Conservation (phyloP, 2,113 vertebrate genomes). For the Cochlearius cochlearius region DNA sequence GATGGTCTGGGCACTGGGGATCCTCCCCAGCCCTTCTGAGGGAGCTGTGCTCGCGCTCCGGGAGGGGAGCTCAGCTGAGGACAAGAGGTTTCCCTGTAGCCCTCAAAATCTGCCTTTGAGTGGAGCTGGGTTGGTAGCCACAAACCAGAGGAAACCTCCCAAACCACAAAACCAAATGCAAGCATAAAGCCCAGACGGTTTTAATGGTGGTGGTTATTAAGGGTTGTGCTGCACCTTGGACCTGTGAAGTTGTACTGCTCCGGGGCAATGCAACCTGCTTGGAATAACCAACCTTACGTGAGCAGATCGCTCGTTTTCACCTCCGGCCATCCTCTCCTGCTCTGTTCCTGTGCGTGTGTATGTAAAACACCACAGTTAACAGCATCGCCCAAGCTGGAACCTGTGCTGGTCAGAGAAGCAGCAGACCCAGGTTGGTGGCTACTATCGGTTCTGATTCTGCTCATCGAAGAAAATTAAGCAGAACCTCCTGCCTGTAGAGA, state of each 20-base stretch:
- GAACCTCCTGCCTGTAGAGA: background rate
- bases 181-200: background rate
- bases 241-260: background rate
- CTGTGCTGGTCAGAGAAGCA: background rate
- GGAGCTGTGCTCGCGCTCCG: background rate
- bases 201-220: background rate
- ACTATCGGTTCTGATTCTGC: background rate
- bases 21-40: background rate
- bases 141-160: conserved; percentile 28
- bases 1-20: background rate
- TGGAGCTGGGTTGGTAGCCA: background rate
- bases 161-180: background rate
- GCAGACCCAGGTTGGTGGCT: background rate
- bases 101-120: background rate
- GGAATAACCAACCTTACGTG: background rate
- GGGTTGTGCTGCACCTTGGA: background rate
- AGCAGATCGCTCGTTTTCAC: background rate
- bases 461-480: background rate
- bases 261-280: background rate
- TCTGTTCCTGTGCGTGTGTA: background rate
- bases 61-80: background rate
- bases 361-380: background rate
- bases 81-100: background rate
- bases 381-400: background rate
- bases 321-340: background rate